Percentiles rank a stretch among this genome's conserved stretches.
phyloP scores from a whole-genome alignment of 2,797 vertebrate genomes.

The Onychomys arenicola region DNA sequence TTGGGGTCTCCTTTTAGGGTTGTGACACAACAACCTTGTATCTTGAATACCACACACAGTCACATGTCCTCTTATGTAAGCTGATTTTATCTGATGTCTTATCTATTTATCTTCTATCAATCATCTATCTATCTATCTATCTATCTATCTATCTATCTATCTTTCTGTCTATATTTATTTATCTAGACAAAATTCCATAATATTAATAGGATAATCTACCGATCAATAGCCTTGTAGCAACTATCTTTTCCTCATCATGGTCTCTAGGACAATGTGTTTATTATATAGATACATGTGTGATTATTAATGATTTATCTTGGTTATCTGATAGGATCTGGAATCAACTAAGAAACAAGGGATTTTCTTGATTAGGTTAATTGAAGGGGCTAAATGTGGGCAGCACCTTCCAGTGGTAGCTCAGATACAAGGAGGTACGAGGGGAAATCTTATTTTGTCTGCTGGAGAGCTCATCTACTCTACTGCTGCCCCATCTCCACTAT shows the following conservation, averaged over 20 bases:
- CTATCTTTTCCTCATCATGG: neutral
- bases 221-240: neutral
- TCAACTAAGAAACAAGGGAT: neutral
- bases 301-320: neutral
- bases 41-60: neutral
- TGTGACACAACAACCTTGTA: neutral
- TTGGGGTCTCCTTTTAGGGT: neutral
- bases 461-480: neutral
- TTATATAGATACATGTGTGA: neutral
- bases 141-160: neutral
- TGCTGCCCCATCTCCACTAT: neutral
- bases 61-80: accelerated
- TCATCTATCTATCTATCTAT: neutral
- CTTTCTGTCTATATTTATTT: neutral
- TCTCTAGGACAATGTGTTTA: neutral
- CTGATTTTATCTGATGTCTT: neutral
- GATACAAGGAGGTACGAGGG: neutral
- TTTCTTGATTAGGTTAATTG: neutral
- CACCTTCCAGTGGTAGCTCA: neutral
- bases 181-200: neutral
- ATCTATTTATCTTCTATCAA: neutral
- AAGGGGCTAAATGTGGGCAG: neutral
- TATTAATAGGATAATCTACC: neutral
- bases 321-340: neutral
- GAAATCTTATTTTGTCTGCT: neutral